These are phyloP conservation scores for Phalacrocorax brasilianus DNA, from an alignment of 2,113 vertebrate genomes.

Conservation along the genomic window DNA sequence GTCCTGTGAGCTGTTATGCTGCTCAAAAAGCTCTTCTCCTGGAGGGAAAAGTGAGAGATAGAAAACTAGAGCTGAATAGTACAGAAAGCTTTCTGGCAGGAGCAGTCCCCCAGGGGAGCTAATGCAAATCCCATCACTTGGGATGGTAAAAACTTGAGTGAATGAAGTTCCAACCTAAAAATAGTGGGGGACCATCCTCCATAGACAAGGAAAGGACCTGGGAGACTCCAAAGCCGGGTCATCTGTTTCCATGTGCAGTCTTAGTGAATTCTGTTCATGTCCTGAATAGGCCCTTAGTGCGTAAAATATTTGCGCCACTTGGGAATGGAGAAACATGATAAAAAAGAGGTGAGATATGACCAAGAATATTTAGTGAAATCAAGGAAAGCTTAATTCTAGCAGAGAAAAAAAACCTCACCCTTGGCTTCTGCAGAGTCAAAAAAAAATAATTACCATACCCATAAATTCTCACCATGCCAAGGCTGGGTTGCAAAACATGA, in stretches of 20 bases:
- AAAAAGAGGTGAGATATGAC: neutral
- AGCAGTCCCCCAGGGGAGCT: neutral
- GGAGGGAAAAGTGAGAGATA: neutral
- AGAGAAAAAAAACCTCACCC: neutral
- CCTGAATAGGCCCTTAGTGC: neutral
- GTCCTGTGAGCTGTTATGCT: neutral
- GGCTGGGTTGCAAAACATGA: neutral
- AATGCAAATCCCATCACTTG: neutral
- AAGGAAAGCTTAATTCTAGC: slow-evolving; percentile 24
- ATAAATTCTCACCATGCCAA: neutral
- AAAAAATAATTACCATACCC: neutral
- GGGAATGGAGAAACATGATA: fast-evolving
- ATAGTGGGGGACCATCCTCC: neutral
- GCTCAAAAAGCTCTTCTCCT: slow-evolving; percentile 20
- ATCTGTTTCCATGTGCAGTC: neutral
- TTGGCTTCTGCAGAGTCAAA: neutral
- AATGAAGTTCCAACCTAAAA: neutral
- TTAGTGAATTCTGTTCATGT: neutral
- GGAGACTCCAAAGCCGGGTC: neutral
- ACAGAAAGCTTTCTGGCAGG: neutral
- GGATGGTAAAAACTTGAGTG: neutral
- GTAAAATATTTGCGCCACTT: neutral
- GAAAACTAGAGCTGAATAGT: neutral
- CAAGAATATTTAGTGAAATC: neutral
- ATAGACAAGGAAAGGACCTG: neutral